phyloP scores from a whole-genome alignment of 2,888 invertebrate species.

The Brenthis hecate region DNA sequence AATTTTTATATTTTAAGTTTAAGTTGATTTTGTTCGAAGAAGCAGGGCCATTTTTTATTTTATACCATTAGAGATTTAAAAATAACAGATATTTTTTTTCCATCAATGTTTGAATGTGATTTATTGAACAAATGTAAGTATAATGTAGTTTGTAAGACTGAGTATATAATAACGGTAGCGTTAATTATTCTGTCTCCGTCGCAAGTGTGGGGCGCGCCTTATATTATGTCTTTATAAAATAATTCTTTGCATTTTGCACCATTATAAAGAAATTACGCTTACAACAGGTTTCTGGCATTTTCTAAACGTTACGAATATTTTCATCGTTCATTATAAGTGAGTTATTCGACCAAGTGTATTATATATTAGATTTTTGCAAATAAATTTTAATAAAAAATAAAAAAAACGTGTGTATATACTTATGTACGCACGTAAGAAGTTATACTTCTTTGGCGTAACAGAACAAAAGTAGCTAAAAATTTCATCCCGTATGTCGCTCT shows the following conservation, averaged over 20 bases:
- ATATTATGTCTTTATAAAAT: neutral
- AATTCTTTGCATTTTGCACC: neutral
- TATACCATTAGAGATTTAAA: neutral
- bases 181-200: slow-evolving; percentile 1
- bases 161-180: slow-evolving; percentile 9
- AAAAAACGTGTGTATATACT: too few species aligned
- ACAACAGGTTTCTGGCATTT: too few species aligned
- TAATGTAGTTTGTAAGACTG: slow-evolving; percentile 20
- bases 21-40: neutral
- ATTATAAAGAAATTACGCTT: neutral
- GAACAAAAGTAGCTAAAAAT: too few species aligned
- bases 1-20: neutral
- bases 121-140: slow-evolving; percentile 2
- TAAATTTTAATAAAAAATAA: too few species aligned
- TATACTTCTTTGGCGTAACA: too few species aligned
- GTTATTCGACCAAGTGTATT: too few species aligned
- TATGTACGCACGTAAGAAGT: too few species aligned
- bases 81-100: neutral
- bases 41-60: neutral
- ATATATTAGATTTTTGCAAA: too few species aligned
- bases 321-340: too few species aligned
- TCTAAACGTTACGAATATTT: too few species aligned
- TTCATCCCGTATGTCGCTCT: too few species aligned
- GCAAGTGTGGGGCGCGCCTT: neutral
- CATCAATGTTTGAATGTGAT: slow-evolving; percentile 6